A percentile compares a stretch with the other conserved stretches of the same genome.
These are phyloP conservation scores for Selenia dentaria DNA, from an alignment of 2,888 invertebrate species.

Conservation along the genomic window DNA sequence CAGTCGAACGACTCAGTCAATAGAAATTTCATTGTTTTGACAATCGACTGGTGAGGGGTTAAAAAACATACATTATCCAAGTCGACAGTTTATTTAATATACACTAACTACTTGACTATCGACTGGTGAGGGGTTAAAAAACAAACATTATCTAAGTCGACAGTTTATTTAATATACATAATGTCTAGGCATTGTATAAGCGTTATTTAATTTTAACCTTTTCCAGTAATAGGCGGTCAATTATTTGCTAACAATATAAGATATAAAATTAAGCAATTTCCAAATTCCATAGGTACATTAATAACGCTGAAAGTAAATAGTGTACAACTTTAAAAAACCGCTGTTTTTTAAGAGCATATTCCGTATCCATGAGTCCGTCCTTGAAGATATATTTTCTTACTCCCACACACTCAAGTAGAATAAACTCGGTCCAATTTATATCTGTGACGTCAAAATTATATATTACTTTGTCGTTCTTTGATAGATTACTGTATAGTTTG, in stretches of 20 bases:
- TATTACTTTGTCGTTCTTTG: constrained; percentile 7
- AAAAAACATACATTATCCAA: no score
- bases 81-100: no score
- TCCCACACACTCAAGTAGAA: background rate
- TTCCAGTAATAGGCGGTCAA: no score
- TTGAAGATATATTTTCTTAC: constrained; percentile 1
- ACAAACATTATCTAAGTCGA: no score
- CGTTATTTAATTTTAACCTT: no score
- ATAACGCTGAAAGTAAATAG: constrained; percentile 1
- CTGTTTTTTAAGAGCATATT: constrained; percentile 1
- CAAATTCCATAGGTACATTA: constrained; percentile 5
- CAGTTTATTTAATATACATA: no score
- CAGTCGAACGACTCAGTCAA: no score
- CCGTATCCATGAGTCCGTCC: constrained; percentile 7
- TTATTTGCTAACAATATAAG: background rate
- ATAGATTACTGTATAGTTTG: constrained; percentile 7
- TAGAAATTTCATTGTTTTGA: no score
- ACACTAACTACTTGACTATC: no score
- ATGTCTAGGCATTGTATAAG: no score
- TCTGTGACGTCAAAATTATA: constrained; percentile 10
- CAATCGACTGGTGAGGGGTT: no score
- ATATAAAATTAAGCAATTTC: background rate
- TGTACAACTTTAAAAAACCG: background rate
- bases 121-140: no score
- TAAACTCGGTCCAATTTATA: constrained; percentile 8